Evolutionary conservation across 2,888 invertebrate genomes (phyloP), one percentile per base, ranked within the genome.

Genomic region (Drosophila prostipennis): DNA sequence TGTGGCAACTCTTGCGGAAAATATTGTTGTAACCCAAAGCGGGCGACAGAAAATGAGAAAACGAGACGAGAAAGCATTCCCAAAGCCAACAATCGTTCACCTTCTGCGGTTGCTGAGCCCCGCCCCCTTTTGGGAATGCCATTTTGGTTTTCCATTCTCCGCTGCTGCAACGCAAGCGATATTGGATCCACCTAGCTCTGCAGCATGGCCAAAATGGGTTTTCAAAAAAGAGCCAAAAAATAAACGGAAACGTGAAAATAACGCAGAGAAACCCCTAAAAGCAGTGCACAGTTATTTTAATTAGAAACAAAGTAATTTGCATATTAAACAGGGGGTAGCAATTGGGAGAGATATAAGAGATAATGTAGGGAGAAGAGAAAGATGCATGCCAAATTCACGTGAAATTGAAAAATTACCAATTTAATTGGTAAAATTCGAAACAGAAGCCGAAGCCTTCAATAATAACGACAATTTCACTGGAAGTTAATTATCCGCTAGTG

Each of bases 261-360:
- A 53, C 19, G 45, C 37, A 34, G 43, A 16, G 37, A 67, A 45
- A 13, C 32, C 54, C 53, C 72, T 71, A 73, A 87, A 84, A 84
- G 82, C 83, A 80, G 51, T 86, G 86, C 83, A 70, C 72, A 80
- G 78, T 81, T 88, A 84, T 86, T 88, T 88, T 88, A 86, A 86
- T 86, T 86, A 86, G 88, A 86, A 81, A 76, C 85, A 76, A 79
- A 84, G 78, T 84, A 88, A 88, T 86, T 86, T 86, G 84, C 88
- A 88, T 86, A 81, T 76, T 87, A 78, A 85, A 65, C 73, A 63
- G 43, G 19, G n/a, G 32, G 34, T 43, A 36, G 39, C 48, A 37
- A 10, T 8, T 7, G 45, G 19, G 5, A 26, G 6, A 16, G 40
- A 29, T 16, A 19, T 13, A 32, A 26, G 54, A 37, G 26, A 52